These are phyloP conservation scores for Leucania comma DNA, from an alignment of 2,888 invertebrate species.

Conservation along the genomic window DNA sequence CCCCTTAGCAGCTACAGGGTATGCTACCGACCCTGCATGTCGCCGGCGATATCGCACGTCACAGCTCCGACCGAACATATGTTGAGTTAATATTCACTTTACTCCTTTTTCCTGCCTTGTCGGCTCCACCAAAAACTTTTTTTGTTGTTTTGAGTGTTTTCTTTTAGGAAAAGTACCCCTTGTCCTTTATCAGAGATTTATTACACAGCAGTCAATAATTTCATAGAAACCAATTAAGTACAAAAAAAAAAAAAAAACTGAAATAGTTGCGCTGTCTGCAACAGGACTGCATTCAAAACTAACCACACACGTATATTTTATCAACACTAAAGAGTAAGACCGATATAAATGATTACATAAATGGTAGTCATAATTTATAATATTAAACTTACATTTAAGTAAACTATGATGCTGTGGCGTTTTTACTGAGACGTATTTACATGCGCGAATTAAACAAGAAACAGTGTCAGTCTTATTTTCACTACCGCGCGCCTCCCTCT, in stretches of 20 bases:
- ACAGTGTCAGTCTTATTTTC: slow-evolving; percentile 99
- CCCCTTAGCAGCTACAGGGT: slow-evolving; percentile 91
- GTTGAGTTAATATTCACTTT: background rate
- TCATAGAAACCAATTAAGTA: too few species aligned
- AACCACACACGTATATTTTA: background rate
- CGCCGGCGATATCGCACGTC: slow-evolving; percentile 16
- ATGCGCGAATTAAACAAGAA: slow-evolving; percentile 97
- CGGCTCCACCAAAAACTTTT: background rate
- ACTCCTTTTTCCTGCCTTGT: background rate
- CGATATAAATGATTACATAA: background rate
- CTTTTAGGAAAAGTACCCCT: background rate
- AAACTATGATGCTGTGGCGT: slow-evolving; percentile 95
- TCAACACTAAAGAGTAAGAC: slow-evolving; percentile 8
- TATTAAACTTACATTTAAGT: slow-evolving; percentile 88
- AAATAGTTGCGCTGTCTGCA: background rate
- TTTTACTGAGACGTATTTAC: slow-evolving; percentile 96
- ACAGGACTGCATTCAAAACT: background rate
- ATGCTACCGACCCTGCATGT: slow-evolving; percentile 71
- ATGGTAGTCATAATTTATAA: background rate
- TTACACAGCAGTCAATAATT: background rate
- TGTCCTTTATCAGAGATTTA: background rate
- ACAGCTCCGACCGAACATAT: too few species aligned
- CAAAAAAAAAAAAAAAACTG: too few species aligned
- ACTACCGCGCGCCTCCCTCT: slow-evolving; percentile 97
- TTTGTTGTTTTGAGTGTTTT: background rate